Evolutionary conservation across 1,140 invertebrate species (phyloP).

Genomic region (Papilio polytes): DNA sequence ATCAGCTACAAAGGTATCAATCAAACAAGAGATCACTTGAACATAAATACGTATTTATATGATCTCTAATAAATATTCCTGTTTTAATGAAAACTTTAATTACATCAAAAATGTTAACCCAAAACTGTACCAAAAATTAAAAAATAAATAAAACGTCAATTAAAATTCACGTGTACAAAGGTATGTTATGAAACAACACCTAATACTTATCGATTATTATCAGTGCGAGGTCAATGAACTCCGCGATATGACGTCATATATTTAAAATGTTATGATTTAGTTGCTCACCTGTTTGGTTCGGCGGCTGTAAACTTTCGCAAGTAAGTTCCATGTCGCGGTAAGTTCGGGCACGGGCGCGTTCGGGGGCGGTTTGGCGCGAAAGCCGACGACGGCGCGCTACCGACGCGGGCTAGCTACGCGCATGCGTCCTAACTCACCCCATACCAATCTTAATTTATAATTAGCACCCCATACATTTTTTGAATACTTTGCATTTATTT

Average conservation of each 20-base stretch:
- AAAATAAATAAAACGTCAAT: not conserved
- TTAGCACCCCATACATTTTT: conserved; percentile 37
- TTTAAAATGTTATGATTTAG: not conserved
- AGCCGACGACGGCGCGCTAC: conserved; percentile 50
- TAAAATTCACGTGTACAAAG: not conserved
- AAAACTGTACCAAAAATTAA: not conserved
- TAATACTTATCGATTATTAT: conserved; percentile 22
- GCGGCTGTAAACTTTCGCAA: conserved; percentile 53
- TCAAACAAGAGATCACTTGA: not conserved
- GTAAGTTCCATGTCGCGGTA: conserved; percentile 60
- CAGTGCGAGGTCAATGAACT: conserved; percentile 56
- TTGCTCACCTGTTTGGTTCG: conserved; percentile 65
- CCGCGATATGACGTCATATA: not conserved
- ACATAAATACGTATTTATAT: not conserved
- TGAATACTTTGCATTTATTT: no score
- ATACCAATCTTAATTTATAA: conserved; percentile 55
- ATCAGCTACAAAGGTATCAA: not conserved
- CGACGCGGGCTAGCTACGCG: conserved; percentile 68
- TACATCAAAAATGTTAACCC: not conserved
- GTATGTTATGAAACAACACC: conserved; percentile 7
- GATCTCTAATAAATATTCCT: not conserved
- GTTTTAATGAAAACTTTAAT: not conserved
- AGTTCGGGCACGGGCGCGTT: conserved; percentile 66
- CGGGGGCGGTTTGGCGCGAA: conserved; percentile 77
- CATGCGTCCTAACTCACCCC: conserved; percentile 76